Percentiles rank a stretch among this genome's conserved stretches.
These are phyloP conservation scores for Mesorhabditis sp. DNA, from an alignment of 2,888 invertebrate species.

Conservation along the genomic window DNA sequence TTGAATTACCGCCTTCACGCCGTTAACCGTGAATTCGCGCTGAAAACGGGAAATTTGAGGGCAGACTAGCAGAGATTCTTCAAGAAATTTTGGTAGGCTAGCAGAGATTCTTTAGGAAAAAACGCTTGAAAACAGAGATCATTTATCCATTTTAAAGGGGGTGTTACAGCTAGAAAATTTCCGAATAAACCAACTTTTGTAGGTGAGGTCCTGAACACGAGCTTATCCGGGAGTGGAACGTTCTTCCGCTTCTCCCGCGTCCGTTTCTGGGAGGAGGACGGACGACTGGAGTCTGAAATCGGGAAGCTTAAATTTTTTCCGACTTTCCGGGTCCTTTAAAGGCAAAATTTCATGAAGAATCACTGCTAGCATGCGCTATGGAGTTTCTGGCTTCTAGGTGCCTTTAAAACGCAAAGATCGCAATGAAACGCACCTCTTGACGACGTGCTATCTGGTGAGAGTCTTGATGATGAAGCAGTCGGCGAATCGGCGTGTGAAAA, in stretches of 20 bases:
- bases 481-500: neutral
- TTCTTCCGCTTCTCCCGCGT: neutral
- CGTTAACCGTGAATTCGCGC: neutral
- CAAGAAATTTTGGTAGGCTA: no score
- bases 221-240: neutral
- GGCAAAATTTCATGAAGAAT: neutral
- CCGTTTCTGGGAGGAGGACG: neutral
- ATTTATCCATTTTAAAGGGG: no score
- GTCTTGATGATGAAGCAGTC: neutral
- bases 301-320: neutral
- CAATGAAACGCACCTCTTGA: neutral
- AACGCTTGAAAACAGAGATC: no score
- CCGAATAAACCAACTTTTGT: neutral
- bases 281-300: neutral
- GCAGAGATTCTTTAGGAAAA: no score
- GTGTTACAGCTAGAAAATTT: no score
- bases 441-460: neutral
- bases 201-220: neutral
- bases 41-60: neutral
- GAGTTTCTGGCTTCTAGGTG: no score
- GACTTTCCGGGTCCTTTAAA: neutral
- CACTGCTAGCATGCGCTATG: no score
- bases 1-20: neutral
- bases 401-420: no score
- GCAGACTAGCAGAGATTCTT: neutral